Evolutionary conservation across 2,888 invertebrate species (phyloP).

Genomic region (Andrena fulva): DNA sequence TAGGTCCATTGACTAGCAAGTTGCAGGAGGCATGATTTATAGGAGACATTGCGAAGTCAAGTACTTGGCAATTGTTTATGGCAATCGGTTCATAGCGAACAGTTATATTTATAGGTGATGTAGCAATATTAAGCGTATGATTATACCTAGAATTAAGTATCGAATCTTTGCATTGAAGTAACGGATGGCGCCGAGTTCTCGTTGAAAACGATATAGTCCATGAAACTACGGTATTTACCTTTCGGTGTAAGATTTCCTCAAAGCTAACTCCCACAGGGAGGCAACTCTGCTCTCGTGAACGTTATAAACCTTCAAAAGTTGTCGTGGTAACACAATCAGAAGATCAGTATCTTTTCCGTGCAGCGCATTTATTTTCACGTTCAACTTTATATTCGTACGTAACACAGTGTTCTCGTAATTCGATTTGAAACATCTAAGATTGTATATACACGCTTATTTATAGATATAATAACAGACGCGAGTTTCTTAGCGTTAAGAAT

Average conservation of each 20-base stretch:
- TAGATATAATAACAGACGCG: conserved; percentile 20
- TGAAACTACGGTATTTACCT: conserved; percentile 70
- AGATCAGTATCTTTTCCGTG: conserved; percentile 48
- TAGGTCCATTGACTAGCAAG: conserved; percentile 78
- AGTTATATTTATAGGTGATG: conserved; percentile 62
- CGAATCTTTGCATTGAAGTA: conserved; percentile 18
- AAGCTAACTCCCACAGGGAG: conserved; percentile 79
- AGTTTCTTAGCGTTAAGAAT: conserved; percentile 36
- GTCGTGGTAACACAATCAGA: conserved; percentile 78
- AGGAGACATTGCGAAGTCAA: conserved; percentile 49
- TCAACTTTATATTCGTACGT: conserved; percentile 70
- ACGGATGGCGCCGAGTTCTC: conserved; percentile 8
- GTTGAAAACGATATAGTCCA: conserved; percentile 6
- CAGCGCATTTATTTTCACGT: conserved; percentile 58
- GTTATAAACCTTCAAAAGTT: conserved; percentile 75
- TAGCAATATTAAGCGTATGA: conserved; percentile 70
- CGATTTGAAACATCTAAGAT: conserved; percentile 71
- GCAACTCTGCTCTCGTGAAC: conserved; percentile 68
- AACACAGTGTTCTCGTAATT: conserved; percentile 46
- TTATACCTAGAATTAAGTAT: conserved; percentile 69
- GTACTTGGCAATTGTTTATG: conserved; percentile 28
- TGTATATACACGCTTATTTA: conserved; percentile 49
- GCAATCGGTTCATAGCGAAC: conserved; percentile 55
- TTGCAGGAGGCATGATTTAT: conserved; percentile 69
- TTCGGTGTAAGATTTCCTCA: conserved; percentile 76